A percentile compares a stretch with the other conserved stretches of the same genome.
phyloP scores from a whole-genome alignment of 2,113 vertebrate genomes.

The Sinocyclocheilus maitianheensis region DNA sequence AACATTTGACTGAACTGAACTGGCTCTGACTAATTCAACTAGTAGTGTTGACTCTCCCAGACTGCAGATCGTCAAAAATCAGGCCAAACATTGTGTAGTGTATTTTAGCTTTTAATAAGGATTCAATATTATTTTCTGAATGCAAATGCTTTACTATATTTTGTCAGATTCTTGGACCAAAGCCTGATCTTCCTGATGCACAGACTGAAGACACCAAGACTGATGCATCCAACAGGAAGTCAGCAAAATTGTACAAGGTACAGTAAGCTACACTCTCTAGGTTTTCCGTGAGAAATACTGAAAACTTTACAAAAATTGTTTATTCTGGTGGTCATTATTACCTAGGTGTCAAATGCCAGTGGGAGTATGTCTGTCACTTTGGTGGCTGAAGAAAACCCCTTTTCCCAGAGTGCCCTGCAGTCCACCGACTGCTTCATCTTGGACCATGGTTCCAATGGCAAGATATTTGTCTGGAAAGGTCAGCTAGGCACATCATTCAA shows the following conservation, averaged over 20 bases:
- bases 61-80: not conserved
- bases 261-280: not conserved
- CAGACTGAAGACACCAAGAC: slow-evolving; percentile 77
- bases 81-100: not conserved
- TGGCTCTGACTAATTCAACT: not conserved
- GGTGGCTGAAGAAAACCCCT: slow-evolving; percentile 94
- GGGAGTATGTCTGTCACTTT: slow-evolving; percentile 86
- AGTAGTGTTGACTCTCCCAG: not conserved
- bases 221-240: slow-evolving; percentile 85
- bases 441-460: slow-evolving; percentile 89
- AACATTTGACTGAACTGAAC: not conserved
- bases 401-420: slow-evolving; percentile 85
- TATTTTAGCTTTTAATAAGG: not conserved
- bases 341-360: slow-evolving; percentile 86
- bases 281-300: not conserved
- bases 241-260: slow-evolving; percentile 97
- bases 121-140: not conserved
- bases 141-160: not conserved
- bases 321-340: not conserved
- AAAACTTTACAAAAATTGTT: not conserved
- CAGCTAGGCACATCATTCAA: not conserved
- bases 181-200: slow-evolving; percentile 83
- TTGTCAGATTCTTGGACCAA: slow-evolving; percentile 86
- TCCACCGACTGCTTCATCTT: slow-evolving; percentile 96
- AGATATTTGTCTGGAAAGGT: slow-evolving; percentile 99